These are phyloP conservation scores for Hemistola chrysoprasaria DNA, from an alignment of 2,888 invertebrate genomes.

Conservation along the genomic window DNA sequence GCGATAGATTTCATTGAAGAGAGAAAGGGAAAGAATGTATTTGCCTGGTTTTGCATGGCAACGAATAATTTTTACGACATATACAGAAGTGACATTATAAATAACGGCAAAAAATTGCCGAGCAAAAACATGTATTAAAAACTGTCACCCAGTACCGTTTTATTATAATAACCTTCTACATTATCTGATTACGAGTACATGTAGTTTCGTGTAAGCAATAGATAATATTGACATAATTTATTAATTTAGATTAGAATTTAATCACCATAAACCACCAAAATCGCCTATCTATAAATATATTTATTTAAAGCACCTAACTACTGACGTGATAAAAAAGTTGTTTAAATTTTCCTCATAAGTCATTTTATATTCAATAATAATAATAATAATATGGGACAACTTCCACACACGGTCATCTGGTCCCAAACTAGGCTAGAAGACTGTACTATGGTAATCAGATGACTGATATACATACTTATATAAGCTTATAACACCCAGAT, in stretches of 20 bases:
- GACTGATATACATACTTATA: too few species aligned
- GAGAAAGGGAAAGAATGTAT: slow-evolving; percentile 33
- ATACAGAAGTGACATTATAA: slow-evolving; percentile 46
- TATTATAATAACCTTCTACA: neutral
- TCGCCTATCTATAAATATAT: neutral
- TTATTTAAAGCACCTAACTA: too few species aligned
- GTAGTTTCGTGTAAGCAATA: slow-evolving; percentile 1
- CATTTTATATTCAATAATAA: too few species aligned
- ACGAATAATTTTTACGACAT: slow-evolving; percentile 48
- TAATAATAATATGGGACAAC: too few species aligned
- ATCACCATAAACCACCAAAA: too few species aligned
- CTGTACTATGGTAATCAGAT: too few species aligned
- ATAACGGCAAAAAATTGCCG: slow-evolving; percentile 26
- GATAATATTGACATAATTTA: slow-evolving; percentile 4
- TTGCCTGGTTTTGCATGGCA: slow-evolving; percentile 51
- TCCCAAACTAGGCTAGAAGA: too few species aligned
- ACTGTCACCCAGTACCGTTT: too few species aligned
- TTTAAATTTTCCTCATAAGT: too few species aligned
- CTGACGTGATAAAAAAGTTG: too few species aligned
- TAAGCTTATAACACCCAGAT: too few species aligned
- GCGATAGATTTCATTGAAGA: slow-evolving; percentile 28
- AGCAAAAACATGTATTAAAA: slow-evolving; percentile 5
- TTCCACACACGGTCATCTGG: too few species aligned
- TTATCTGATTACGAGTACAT: slow-evolving; percentile 2
- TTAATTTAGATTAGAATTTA: slow-evolving; percentile 3